Conservation (phyloP, 2,113 vertebrate genomes). For the Acanthisitta chloris region DNA sequence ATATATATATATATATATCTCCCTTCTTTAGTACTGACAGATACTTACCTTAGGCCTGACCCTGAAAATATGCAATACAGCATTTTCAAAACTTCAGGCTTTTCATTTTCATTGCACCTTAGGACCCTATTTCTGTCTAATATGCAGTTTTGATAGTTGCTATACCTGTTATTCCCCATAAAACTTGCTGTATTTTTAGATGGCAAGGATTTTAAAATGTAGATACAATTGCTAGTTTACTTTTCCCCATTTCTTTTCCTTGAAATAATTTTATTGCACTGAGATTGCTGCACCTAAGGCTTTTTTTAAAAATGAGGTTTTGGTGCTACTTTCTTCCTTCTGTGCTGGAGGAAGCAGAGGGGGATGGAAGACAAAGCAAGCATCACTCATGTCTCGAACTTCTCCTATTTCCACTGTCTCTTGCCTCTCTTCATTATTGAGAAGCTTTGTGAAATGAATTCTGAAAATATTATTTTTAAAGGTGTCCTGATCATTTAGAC, state of each 20-base stretch:
- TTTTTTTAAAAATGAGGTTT: neutral
- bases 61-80: neutral
- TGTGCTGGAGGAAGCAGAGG: neutral
- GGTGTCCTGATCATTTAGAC: neutral
- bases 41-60: neutral
- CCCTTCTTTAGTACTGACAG: neutral
- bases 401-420: neutral
- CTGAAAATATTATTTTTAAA: neutral
- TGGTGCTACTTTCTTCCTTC: neutral
- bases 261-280: neutral
- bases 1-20: accelerated
- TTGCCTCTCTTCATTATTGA: neutral
- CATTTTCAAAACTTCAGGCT: neutral
- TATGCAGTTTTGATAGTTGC: neutral
- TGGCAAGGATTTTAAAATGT: neutral
- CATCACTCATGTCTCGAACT: neutral
- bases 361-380: neutral
- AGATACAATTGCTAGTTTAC: neutral
- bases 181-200: neutral
- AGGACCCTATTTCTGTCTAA: neutral
- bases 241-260: neutral
- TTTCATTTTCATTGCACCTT: neutral
- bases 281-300: neutral
- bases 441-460: neutral
- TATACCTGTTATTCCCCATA: neutral